Evolutionary conservation across 2,888 invertebrate species (phyloP).

Genomic region (Mechanitis messenoides): DNA sequence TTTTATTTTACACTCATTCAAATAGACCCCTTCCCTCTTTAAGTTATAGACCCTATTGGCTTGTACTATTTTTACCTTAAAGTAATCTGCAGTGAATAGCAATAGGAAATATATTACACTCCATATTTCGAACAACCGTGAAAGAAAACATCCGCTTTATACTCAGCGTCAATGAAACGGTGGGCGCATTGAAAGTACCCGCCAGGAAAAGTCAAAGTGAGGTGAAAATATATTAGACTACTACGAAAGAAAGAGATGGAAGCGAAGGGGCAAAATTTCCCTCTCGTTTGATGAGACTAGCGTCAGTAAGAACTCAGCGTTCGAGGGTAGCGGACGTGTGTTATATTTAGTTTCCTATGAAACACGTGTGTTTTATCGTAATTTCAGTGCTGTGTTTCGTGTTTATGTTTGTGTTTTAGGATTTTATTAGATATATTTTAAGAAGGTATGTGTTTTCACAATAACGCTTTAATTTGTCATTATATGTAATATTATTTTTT

Average conservation of each 20-base stretch:
- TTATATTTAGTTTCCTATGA: slow-evolving; percentile 17
- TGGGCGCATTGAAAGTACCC: slow-evolving; percentile 53
- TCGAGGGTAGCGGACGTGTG: slow-evolving; percentile 37
- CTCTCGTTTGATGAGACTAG: slow-evolving; percentile 60
- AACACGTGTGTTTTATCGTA: slow-evolving; percentile 28
- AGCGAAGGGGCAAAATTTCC: slow-evolving; percentile 56
- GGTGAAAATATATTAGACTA: slow-evolving; percentile 33
- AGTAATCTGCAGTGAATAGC: slow-evolving; percentile 22
- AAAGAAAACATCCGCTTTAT: slow-evolving; percentile 41
- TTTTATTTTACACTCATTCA: not conserved
- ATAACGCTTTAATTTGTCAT: not conserved
- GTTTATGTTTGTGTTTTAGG: slow-evolving; percentile 25
- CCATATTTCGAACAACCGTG: slow-evolving; percentile 32
- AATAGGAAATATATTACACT: slow-evolving; percentile 34
- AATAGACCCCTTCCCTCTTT: not conserved
- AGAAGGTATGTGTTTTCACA: slow-evolving; percentile 17
- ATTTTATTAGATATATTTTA: slow-evolving; percentile 11
- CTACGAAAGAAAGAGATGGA: slow-evolving; percentile 36
- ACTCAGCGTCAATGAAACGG: slow-evolving; percentile 60
- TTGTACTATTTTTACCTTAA: slow-evolving; percentile 9
- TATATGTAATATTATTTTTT: too few relatives aligned
- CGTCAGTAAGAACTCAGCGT: slow-evolving; percentile 51
- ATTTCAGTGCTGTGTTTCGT: slow-evolving; percentile 19
- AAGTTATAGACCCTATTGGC: slow-evolving; percentile 14
- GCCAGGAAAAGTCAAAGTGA: slow-evolving; percentile 44